Percentiles rank a stretch among this genome's conserved stretches.
Evolutionary conservation across 2,888 invertebrate species (phyloP).

Genomic region (Andrena minutula): DNA sequence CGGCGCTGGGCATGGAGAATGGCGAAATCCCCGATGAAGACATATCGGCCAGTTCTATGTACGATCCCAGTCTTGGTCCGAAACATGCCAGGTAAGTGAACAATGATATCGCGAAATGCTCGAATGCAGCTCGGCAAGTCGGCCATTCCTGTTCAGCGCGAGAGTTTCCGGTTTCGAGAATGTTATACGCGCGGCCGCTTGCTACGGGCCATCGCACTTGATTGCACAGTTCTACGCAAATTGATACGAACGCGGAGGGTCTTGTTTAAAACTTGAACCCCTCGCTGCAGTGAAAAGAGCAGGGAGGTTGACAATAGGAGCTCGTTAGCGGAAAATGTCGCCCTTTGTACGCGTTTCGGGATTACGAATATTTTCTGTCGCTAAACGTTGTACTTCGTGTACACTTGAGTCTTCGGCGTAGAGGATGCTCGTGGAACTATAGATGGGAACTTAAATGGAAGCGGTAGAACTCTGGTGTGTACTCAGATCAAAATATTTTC

Average conservation of each 20-base stretch:
- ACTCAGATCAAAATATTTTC: background rate
- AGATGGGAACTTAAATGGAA: too few species aligned
- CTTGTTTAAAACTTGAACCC: slow-evolving; percentile 5
- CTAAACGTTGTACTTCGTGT: too few species aligned
- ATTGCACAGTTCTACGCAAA: slow-evolving; percentile 6
- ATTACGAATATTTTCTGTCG: background rate
- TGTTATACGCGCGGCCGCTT: background rate
- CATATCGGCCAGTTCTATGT: slow-evolving; percentile 83
- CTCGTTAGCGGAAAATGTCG: slow-evolving; percentile 14
- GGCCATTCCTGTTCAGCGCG: slow-evolving; percentile 51
- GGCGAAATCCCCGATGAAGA: slow-evolving; percentile 84
- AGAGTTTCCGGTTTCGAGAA: slow-evolving; percentile 35
- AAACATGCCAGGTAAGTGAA: slow-evolving; percentile 83
- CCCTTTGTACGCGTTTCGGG: background rate
- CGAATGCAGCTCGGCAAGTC: slow-evolving; percentile 39
- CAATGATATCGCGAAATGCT: slow-evolving; percentile 72
- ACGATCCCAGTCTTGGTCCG: slow-evolving; percentile 82
- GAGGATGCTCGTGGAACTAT: too few species aligned
- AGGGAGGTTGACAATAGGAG: background rate
- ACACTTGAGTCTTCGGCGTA: too few species aligned
- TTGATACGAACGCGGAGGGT: slow-evolving; percentile 10
- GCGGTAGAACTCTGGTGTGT: background rate
- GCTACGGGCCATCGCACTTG: slow-evolving; percentile 1
- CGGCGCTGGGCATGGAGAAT: slow-evolving; percentile 82
- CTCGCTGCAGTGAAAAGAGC: background rate